Base-by-base conservation (phyloP, 1,140 invertebrate genomes). In the Hypsibius dujardini region DNA sequence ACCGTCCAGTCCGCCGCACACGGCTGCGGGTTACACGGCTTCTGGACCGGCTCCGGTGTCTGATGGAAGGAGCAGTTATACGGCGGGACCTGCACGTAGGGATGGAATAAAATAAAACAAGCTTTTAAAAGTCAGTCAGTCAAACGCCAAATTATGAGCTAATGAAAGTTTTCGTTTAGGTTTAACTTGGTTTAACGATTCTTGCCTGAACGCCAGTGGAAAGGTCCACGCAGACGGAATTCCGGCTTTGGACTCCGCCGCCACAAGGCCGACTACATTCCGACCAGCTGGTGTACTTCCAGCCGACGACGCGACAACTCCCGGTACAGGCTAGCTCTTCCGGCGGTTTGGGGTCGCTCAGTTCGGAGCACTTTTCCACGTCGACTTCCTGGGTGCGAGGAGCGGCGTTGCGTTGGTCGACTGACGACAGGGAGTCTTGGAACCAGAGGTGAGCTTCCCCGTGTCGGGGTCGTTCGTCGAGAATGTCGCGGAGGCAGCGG, bases 221-320 rank as follows among this genome's bases (percentile, higher is more conserved):
- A 14, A 59, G 45, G 74, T 86, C 82, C 1, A 84, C 79, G 76
- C 87, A 88, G 1, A 75, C 75, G 0, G 84, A 84, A 56, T 76
- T 80, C 42, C 88, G 79, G 28, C 78, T 81, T 74, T 86, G 84
- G 1, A 80, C 78, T 3, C 87, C 87, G 45, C 81, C 82, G 56
- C 85, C 87, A 78, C 88, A 89, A 1, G 83, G 83, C 75, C 81
- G 47, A 74, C 76, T 75, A 74, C 83, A 84, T 45, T 82, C 74
- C 2, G 85, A 85, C 89, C 89, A 91, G 7, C 84, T 80, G 1
- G 82, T 82, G 75, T 87, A 90, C 3, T 81, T 79, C 89, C 89
- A 91, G 45, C 81, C 80, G 1, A 83, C 84, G 46, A 79, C 78
- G 42, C 84, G 80, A 76, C 89, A 91, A 1, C 83, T 79, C 28